Percentiles rank a stretch among this genome's conserved stretches.
phyloP scores from a whole-genome alignment of 2,888 invertebrate species.

The Protonemura montana region DNA sequence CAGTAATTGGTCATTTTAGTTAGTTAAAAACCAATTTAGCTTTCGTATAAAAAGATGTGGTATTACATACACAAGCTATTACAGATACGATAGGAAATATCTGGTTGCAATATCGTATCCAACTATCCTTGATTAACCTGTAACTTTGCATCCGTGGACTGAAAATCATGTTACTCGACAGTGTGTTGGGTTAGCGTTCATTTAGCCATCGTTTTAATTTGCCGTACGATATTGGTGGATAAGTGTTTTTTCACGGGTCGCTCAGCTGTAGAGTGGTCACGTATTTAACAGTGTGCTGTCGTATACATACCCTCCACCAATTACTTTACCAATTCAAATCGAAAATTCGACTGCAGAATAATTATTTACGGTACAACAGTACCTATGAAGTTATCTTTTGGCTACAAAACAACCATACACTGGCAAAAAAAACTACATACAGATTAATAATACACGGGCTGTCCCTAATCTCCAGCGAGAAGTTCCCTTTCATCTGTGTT shows the following conservation, averaged over 20 bases:
- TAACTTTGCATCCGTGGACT: neutral
- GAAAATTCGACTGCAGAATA: too few relatives aligned
- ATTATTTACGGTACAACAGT: too few relatives aligned
- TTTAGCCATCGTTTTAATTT: neutral
- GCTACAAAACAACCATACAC: too few relatives aligned
- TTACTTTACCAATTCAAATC: too few relatives aligned
- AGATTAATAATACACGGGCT: too few relatives aligned
- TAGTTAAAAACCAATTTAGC: constrained; percentile 43
- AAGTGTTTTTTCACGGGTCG: neutral
- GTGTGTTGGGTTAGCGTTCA: neutral
- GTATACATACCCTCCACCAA: too few relatives aligned
- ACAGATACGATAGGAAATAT: neutral
- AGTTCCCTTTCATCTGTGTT: neutral
- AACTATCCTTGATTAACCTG: neutral
- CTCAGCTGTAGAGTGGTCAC: too few relatives aligned
- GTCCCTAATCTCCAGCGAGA: neutral
- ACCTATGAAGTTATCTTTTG: too few relatives aligned
- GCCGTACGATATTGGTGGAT: neutral
- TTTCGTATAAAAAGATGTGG: constrained; percentile 23
- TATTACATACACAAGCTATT: constrained; percentile 26
- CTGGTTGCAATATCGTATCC: neutral
- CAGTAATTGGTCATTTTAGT: constrained; percentile 44
- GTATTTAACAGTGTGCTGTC: too few relatives aligned
- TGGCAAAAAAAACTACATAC: too few relatives aligned
- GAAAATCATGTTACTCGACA: neutral